These are phyloP conservation scores for Holothuria leucospilota DNA, from an alignment of 53 echinoderm and acorn worm species.

Conservation along the genomic window DNA sequence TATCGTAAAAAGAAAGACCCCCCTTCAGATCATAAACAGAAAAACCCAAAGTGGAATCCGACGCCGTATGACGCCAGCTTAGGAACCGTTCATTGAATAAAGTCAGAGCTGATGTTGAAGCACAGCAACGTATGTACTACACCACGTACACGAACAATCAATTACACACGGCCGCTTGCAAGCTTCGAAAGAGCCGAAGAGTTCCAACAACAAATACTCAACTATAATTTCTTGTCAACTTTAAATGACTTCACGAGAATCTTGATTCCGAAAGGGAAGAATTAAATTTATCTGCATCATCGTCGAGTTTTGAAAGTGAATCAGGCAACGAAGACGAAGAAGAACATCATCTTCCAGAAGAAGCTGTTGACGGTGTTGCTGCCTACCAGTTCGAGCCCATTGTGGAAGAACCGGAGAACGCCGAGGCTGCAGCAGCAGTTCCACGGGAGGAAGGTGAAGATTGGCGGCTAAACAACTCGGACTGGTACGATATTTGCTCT, in stretches of 20 bases:
- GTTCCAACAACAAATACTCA: no score
- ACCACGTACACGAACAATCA: no score
- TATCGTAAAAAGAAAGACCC: no score
- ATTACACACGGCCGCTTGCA: no score
- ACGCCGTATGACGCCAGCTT: no score
- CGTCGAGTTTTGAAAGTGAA: background rate
- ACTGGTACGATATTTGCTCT: background rate
- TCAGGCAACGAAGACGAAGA: background rate
- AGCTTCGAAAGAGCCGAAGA: no score
- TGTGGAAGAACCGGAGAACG: background rate
- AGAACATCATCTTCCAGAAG: background rate
- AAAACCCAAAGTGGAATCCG: no score
- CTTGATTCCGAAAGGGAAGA: slow-evolving; percentile 25
- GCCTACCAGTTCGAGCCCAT: background rate
- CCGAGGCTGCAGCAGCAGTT: background rate
- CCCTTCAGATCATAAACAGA: no score
- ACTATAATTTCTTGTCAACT: background rate
- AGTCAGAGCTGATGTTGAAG: no score
- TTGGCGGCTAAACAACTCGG: background rate
- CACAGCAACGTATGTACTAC: no score
- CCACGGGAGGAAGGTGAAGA: background rate
- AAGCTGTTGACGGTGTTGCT: background rate
- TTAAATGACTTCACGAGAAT: background rate
- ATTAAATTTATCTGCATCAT: background rate
- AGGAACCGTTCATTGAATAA: no score